phyloP scores from a whole-genome alignment of 2,113 vertebrate species.

The Pachycephala philippinensis region DNA sequence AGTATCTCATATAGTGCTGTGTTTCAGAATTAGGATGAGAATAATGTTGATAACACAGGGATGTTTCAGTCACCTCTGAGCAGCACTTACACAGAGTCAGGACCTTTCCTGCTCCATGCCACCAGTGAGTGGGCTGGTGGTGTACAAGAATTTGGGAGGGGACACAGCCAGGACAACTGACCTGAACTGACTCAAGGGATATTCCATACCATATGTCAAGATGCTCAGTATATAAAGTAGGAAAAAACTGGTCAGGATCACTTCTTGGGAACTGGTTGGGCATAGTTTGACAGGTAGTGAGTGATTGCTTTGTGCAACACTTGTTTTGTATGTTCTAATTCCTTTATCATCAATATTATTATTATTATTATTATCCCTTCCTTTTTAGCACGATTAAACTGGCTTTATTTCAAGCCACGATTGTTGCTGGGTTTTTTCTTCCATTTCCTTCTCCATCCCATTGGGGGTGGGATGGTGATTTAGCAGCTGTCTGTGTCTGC shows the following conservation, averaged over 20 bases:
- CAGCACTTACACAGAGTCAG: neutral
- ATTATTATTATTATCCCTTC: neutral
- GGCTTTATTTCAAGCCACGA: neutral
- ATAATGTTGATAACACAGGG: accelerated
- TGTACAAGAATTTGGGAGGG: neutral
- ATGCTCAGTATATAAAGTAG: neutral
- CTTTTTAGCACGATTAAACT: neutral
- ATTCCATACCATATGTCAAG: neutral
- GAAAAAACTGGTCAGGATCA: neutral
- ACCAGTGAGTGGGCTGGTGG: neutral
- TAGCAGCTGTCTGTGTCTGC: neutral
- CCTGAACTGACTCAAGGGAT: neutral
- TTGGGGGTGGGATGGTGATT: neutral
- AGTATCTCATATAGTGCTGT: neutral
- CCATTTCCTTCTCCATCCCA: neutral
- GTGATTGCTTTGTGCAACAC: neutral
- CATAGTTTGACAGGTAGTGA: neutral
- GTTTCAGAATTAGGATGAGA: neutral
- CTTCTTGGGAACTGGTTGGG: neutral
- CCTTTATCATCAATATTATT: neutral
- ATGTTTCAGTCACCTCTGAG: neutral
- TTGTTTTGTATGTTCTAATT: neutral
- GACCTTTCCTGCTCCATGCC: neutral
- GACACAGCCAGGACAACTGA: neutral
- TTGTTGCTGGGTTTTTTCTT: neutral